Percentiles rank a stretch among this genome's conserved stretches.
Conservation (phyloP, 2,113 vertebrate genomes). For the Hipposideros armiger region DNA sequence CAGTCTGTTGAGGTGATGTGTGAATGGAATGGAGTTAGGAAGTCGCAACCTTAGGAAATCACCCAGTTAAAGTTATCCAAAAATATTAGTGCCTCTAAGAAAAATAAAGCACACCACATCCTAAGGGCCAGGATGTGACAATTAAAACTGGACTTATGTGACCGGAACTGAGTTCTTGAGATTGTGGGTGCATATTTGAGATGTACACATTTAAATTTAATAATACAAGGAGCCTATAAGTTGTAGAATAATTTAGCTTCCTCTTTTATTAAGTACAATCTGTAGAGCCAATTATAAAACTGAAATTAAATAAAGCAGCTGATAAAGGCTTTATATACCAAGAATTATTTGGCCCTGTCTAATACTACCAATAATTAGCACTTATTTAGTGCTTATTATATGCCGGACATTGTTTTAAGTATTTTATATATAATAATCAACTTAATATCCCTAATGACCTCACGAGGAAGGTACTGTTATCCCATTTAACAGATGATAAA, state of each 20-base stretch:
- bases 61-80: background rate
- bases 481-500: background rate
- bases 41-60: background rate
- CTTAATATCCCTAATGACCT: background rate
- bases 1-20: background rate
- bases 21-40: background rate
- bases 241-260: background rate
- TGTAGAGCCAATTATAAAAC: background rate
- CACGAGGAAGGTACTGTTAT: background rate
- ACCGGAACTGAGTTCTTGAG: background rate
- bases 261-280: background rate
- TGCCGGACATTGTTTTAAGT: background rate
- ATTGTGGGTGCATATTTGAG: background rate
- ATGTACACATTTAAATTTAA: background rate
- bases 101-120: background rate
- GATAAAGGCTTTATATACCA: slow-evolving; percentile 12
- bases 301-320: background rate
- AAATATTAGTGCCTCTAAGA: background rate
- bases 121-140: background rate
- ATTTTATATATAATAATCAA: background rate
- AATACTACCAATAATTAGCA: background rate
- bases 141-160: background rate
- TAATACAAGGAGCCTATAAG: background rate
- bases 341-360: background rate
- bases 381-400: background rate